Evolutionary conservation across 2,797 vertebrate genomes (phyloP).

Genomic region (Synanceia verrucosa): DNA sequence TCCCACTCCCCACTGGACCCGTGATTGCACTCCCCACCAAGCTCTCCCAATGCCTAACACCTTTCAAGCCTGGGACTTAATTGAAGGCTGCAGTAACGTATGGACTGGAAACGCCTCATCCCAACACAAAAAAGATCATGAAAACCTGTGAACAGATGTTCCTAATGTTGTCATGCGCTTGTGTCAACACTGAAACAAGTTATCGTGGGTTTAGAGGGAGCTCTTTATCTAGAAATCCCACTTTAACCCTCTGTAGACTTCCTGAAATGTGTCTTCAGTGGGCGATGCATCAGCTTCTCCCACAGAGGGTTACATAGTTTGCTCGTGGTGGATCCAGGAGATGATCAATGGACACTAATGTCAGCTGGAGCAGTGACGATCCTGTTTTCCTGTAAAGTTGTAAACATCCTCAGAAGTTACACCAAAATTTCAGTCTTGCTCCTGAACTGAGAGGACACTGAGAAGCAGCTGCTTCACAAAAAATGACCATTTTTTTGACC

Average conservation of each 20-base stretch:
- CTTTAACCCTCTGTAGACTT: background rate
- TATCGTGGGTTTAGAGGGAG: background rate
- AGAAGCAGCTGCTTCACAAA: background rate
- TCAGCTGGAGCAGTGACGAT: background rate
- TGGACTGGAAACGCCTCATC: slow-evolving; percentile 32
- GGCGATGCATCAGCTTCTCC: background rate
- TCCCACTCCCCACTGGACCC: slow-evolving; percentile 62
- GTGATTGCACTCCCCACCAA: slow-evolving; percentile 68
- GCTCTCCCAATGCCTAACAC: slow-evolving; percentile 38
- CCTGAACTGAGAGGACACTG: background rate
- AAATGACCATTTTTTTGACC: background rate
- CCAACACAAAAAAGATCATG: background rate
- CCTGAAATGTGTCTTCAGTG: background rate
- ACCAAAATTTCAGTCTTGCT: background rate
- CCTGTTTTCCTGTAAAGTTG: background rate
- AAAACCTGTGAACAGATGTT: background rate
- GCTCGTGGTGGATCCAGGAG: background rate
- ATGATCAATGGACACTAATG: background rate
- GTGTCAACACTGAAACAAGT: background rate
- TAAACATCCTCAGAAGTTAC: background rate
- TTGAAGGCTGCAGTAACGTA: slow-evolving; percentile 62
- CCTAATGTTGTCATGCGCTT: background rate
- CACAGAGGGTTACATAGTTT: background rate
- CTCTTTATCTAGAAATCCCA: background rate
- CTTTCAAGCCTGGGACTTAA: slow-evolving; percentile 59